phyloP scores from a whole-genome alignment of 23 tunicate genomes.

The Styela clava region DNA sequence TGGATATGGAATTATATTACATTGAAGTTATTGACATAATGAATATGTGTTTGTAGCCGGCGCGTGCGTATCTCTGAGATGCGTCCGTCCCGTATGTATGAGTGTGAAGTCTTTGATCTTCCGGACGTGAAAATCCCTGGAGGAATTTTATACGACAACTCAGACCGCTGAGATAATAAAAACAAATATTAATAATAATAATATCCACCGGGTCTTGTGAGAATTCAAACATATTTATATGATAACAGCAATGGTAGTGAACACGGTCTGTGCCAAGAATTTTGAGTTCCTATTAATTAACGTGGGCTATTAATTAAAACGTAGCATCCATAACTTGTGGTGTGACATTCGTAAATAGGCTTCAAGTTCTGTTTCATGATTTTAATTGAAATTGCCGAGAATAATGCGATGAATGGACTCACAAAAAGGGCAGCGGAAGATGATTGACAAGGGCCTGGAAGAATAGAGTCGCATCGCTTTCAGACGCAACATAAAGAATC shows the following conservation, averaged over 20 bases:
- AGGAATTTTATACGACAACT: neutral
- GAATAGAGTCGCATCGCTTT: too few relatives aligned
- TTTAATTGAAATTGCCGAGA: neutral
- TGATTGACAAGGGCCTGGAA: neutral
- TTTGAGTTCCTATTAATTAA: neutral
- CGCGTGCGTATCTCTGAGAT: neutral
- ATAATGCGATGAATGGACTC: neutral
- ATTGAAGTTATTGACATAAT: neutral
- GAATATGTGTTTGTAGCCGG: neutral
- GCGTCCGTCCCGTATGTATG: neutral
- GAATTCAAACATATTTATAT: slow-evolving; percentile 4
- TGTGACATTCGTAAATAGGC: neutral
- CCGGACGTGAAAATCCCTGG: neutral
- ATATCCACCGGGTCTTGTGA: slow-evolving; percentile 2
- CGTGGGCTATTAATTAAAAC: neutral
- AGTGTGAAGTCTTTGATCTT: neutral
- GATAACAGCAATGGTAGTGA: neutral
- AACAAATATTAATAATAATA: slow-evolving; percentile 4
- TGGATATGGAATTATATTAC: neutral
- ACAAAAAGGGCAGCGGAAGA: neutral
- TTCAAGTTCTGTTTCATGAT: neutral
- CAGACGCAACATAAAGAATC: too few relatives aligned
- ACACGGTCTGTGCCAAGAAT: neutral
- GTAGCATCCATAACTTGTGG: neutral
- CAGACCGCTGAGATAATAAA: neutral